Evolutionary conservation across 1,140 invertebrate species (phyloP).

Genomic region (Lethocerus indicus): DNA sequence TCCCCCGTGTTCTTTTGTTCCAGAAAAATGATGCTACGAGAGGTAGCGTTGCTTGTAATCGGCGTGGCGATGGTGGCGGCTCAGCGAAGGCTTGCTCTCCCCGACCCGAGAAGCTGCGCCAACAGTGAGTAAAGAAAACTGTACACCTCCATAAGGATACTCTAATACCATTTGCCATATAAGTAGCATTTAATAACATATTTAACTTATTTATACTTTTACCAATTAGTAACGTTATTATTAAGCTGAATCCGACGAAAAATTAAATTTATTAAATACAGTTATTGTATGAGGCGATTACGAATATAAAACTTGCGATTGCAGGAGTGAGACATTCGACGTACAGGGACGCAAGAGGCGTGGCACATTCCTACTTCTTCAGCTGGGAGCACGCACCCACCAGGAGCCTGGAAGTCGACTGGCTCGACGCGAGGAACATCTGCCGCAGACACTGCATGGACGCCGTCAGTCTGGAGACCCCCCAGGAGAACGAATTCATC

Average conservation of each 20-base stretch:
- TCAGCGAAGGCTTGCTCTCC: constrained; percentile 66
- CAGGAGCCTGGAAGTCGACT: constrained; percentile 69
- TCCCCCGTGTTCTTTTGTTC: neutral
- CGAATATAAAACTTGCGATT: too few relatives aligned
- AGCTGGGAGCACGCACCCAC: constrained; percentile 81
- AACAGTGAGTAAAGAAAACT: constrained; percentile 46
- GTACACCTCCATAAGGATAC: neutral
- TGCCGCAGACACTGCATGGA: constrained; percentile 87
- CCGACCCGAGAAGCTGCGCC: constrained; percentile 72
- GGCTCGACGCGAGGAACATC: constrained; percentile 79
- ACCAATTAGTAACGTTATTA: neutral
- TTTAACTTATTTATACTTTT: neutral
- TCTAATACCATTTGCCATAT: neutral
- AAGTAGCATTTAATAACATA: neutral
- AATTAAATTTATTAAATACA: too few relatives aligned
- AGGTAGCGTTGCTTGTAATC: constrained; percentile 38
- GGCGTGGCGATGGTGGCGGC: constrained; percentile 47
- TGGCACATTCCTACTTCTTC: constrained; percentile 83
- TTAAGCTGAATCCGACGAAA: too few relatives aligned
- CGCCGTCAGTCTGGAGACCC: constrained; percentile 75
- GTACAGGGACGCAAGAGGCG: constrained; percentile 68
- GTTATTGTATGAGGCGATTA: too few relatives aligned
- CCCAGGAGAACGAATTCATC: constrained; percentile 78
- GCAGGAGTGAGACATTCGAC: constrained; percentile 67
- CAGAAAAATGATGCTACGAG: constrained; percentile 24